Conservation (phyloP, 2,797 vertebrate species). For the Halcyon chelicuti region DNA sequence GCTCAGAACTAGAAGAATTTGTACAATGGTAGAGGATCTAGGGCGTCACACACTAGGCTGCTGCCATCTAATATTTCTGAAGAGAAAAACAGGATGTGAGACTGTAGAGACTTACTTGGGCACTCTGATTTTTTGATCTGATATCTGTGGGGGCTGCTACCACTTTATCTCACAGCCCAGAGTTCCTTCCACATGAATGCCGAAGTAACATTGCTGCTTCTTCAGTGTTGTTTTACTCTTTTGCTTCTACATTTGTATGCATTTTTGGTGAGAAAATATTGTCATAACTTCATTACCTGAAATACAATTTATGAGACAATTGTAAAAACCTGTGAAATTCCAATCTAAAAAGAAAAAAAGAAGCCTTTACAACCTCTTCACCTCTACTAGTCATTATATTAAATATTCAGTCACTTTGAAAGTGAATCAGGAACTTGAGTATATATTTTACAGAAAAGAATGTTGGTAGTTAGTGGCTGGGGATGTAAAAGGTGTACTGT, state of each 20-base stretch:
- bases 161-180: background rate
- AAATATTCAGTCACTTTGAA: background rate
- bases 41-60: background rate
- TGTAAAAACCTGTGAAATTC: background rate
- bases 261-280: background rate
- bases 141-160: background rate
- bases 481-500: background rate
- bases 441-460: background rate
- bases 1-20: background rate
- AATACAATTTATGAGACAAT: background rate
- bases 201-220: background rate
- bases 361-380: background rate
- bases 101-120: background rate
- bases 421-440: background rate
- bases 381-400: background rate
- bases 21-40: background rate
- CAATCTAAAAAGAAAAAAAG: background rate
- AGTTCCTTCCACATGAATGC: background rate
- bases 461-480: background rate
- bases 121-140: background rate
- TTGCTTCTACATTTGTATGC: background rate
- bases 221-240: background rate
- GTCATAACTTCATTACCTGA: background rate
- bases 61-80: background rate
- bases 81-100: background rate